Percentiles rank a stretch among this genome's conserved stretches.
These are phyloP conservation scores for Pachypsylla venusta DNA, from an alignment of 1,140 invertebrate genomes.

Conservation along the genomic window DNA sequence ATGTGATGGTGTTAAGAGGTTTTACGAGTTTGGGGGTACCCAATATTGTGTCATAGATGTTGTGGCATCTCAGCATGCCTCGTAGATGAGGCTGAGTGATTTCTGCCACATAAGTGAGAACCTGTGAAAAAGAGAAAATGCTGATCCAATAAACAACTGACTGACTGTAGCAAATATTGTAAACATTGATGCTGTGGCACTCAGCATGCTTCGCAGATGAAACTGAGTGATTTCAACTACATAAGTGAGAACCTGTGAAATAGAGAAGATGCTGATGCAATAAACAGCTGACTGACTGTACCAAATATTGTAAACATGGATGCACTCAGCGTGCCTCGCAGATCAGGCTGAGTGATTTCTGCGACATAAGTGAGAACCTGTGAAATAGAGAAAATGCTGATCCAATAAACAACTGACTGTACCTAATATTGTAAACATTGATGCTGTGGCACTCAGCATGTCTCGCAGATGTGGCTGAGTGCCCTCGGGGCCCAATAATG, in stretches of 20 bases:
- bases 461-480: constrained; percentile 58
- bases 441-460: constrained; percentile 51
- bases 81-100: constrained; percentile 58
- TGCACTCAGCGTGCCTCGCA: constrained; percentile 55
- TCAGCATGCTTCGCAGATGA: constrained; percentile 52
- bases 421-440: constrained; percentile 52
- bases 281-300: no score
- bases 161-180: constrained; percentile 54
- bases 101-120: constrained; percentile 63
- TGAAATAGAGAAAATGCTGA: no score
- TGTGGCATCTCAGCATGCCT: constrained; percentile 52
- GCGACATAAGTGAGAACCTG: constrained; percentile 63
- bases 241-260: constrained; percentile 52
- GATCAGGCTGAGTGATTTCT: constrained; percentile 57
- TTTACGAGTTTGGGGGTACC: no score
- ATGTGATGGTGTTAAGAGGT: no score
- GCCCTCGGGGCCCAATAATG: no score
- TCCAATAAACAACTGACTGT: no score
- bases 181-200: constrained; percentile 52
- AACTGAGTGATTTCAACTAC: constrained; percentile 65
- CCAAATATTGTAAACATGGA: constrained; percentile 49
- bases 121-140: no score
- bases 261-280: no score
- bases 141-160: no score
- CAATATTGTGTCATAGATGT: constrained; percentile 50